Evolutionary conservation across 2,113 vertebrate genomes (phyloP).

Genomic region (Pagrus major): DNA sequence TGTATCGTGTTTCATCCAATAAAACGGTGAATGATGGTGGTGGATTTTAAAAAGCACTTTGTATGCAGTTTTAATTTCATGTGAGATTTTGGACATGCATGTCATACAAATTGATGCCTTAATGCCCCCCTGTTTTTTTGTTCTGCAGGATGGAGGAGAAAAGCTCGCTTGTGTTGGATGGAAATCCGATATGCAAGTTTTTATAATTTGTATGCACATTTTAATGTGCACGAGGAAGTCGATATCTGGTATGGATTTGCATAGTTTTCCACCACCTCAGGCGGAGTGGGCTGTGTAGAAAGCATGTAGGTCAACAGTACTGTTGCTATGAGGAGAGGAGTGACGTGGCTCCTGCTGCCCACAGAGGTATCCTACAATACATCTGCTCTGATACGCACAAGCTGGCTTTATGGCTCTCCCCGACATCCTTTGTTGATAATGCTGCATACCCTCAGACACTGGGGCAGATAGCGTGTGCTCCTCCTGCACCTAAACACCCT

Average conservation of each 20-base stretch:
- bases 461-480: neutral
- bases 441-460: slow-evolving; percentile 43
- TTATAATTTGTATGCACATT: slow-evolving; percentile 17
- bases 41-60: slow-evolving; percentile 8
- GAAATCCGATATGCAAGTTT: slow-evolving; percentile 10
- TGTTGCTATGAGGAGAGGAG: slow-evolving; percentile 79
- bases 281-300: slow-evolving; percentile 61
- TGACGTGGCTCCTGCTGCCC: slow-evolving; percentile 80
- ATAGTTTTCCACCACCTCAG: slow-evolving; percentile 60
- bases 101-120: neutral
- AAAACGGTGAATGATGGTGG: slow-evolving; percentile 53
- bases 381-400: slow-evolving; percentile 52
- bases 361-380: slow-evolving; percentile 71
- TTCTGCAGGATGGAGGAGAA: neutral
- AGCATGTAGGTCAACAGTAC: slow-evolving; percentile 81
- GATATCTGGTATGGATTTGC: slow-evolving; percentile 51
- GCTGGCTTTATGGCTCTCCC: slow-evolving; percentile 32
- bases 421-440: slow-evolving; percentile 61
- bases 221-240: slow-evolving; percentile 29
- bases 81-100: neutral
- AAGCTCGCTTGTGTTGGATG: neutral
- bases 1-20: slow-evolving; percentile 62
- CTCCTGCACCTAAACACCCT: slow-evolving; percentile 26
- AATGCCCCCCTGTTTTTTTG: neutral
- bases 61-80: slow-evolving; percentile 49